Percentiles rank a stretch among this genome's conserved stretches.
phyloP scores from a whole-genome alignment of 2,797 vertebrate species.

The Miichthys miiuy region DNA sequence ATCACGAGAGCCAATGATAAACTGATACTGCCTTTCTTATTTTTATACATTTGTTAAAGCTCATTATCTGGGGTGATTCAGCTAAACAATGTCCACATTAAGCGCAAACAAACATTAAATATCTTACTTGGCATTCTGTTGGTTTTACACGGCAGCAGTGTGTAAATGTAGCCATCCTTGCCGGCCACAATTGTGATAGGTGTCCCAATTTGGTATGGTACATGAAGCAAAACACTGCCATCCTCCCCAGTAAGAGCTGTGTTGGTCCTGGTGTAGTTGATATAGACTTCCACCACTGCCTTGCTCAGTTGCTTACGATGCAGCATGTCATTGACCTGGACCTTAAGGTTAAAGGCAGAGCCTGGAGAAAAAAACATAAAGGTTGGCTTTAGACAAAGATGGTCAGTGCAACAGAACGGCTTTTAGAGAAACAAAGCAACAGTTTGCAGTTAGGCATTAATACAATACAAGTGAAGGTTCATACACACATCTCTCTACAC shows the following conservation, averaged over 20 bases:
- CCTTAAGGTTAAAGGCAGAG: slow-evolving; percentile 87
- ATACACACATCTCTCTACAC: too few relatives aligned
- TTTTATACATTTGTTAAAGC: not conserved
- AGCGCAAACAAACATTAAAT: not conserved
- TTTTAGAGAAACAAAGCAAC: not conserved
- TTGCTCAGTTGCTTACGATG: slow-evolving; percentile 84
- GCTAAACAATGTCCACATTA: not conserved
- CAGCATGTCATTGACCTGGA: slow-evolving; percentile 88
- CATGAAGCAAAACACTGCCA: slow-evolving; percentile 85
- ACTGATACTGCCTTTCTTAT: not conserved
- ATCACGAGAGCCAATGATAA: not conserved
- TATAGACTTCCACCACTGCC: slow-evolving; percentile 88
- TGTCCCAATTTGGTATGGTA: slow-evolving; percentile 84
- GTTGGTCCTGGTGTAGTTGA: slow-evolving; percentile 87
- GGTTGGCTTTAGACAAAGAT: not conserved
- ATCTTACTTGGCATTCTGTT: slow-evolving; percentile 89
- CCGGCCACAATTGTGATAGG: slow-evolving; percentile 86
- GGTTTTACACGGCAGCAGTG: slow-evolving; percentile 87
- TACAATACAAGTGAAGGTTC: not conserved
- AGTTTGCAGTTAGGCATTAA: not conserved
- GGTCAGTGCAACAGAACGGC: not conserved
- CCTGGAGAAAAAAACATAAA: slow-evolving; percentile 66
- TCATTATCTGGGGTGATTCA: not conserved
- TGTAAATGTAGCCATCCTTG: slow-evolving; percentile 87
- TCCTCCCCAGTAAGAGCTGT: slow-evolving; percentile 83